Evolutionary conservation across 2,888 invertebrate genomes (phyloP).

Genomic region (Schizaphis graminum): DNA sequence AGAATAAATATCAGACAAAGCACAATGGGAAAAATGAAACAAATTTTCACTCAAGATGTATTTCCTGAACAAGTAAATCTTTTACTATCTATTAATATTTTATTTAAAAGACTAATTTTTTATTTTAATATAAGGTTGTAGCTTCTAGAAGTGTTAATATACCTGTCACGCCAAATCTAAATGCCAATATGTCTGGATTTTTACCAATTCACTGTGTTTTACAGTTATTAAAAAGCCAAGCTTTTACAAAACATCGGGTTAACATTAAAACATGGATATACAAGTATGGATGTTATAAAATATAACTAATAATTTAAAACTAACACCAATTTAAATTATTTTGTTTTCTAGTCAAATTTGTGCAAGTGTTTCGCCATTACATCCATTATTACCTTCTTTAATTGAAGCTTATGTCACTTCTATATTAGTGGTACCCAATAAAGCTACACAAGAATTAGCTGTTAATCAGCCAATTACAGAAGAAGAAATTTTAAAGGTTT

Average conservation of each 20-base stretch:
- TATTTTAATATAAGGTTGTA: constrained; percentile 77
- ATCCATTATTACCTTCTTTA: constrained; percentile 91
- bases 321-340: neutral
- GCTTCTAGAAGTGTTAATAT: constrained; percentile 96
- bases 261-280: constrained; percentile 98
- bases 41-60: constrained; percentile 95
- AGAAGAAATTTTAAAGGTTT: constrained; percentile 87
- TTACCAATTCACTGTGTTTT: constrained; percentile 97
- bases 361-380: constrained; percentile 88
- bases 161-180: constrained; percentile 90
- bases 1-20: constrained; percentile 87
- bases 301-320: constrained; percentile 4
- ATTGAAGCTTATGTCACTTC: constrained; percentile 97
- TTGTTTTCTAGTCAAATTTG: constrained; percentile 82
- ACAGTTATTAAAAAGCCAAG: constrained; percentile 91
- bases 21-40: constrained; percentile 89
- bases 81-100: constrained; percentile 21
- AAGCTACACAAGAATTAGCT: constrained; percentile 78
- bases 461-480: constrained; percentile 93
- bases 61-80: constrained; percentile 89
- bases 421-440: constrained; percentile 80
- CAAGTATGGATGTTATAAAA: constrained; percentile 70
- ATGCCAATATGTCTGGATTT: constrained; percentile 90
- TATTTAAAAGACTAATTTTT: constrained; percentile 10
- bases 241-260: constrained; percentile 96